Evolutionary conservation across 1,140 invertebrate genomes (phyloP), one percentile per base, ranked within the genome.

Genomic region (Cecropterus lyciades): DNA sequence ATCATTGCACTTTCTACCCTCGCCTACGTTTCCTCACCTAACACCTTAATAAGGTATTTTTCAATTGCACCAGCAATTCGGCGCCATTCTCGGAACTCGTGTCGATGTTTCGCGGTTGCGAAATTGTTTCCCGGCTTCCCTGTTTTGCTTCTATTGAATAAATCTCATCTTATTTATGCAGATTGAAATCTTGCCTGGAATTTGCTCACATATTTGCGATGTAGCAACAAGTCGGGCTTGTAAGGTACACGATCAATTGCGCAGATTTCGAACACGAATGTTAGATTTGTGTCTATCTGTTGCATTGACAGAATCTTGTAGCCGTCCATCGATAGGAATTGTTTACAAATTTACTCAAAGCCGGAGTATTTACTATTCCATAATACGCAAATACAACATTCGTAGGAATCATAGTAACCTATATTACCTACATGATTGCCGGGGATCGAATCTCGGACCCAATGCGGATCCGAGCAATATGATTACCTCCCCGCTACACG

Each of bases 11-110:
- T 67, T 70, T 75, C 69, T 75, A 75, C 71, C 73, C 77, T 77
- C 72, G 77, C 77, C 63, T 33, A 42, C 55, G 30, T 48, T 49
- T 30, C 66, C 65, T 67, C 48, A 79, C 65, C 74, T 68, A 65
- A 52, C 59, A 48, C 65, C 46, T 73, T 82, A 78, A 80, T 75
- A 76, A 66, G 73, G 73, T 74, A 78, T 82, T 82, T 80, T 80
- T 80, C 75, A 82, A 62, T 62, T 20, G 45, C 20, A 60, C 42
- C 59, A 46, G 20, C 56, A 27, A 9, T 20, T 46, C n/a, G 43
- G 20, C 20, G 27, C 49, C 49, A 48, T 46, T 15, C 13, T 49
- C 1, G 20, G 20, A 24, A 24, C 46, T 17, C 59, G 30, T 62
- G 46, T 24, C 56, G 9, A 45, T 43, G n/a, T 11, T 16, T 15